A percentile compares a stretch with the other conserved stretches of the same genome.
These are phyloP conservation scores for Hemitrygon akajei DNA, from an alignment of 2,797 vertebrate genomes.

Conservation along the genomic window DNA sequence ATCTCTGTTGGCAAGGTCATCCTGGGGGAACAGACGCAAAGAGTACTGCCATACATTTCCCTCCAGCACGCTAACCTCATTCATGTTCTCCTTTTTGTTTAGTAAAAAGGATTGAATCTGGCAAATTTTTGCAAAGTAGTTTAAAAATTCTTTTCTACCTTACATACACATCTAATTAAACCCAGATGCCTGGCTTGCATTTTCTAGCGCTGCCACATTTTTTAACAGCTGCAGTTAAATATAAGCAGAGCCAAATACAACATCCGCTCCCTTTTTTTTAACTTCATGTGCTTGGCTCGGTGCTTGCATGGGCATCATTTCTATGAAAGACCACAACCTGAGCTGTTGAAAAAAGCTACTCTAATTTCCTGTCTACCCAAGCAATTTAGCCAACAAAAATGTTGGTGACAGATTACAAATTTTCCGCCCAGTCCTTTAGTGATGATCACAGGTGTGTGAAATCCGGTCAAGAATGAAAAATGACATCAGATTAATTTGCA, in stretches of 20 bases:
- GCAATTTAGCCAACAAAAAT: conserved; percentile 24
- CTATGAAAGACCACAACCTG: conserved; percentile 26
- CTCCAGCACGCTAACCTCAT: neutral
- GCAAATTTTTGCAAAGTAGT: conserved; percentile 10
- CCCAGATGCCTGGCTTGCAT: conserved; percentile 30
- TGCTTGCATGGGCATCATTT: conserved; percentile 20
- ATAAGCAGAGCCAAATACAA: conserved; percentile 35
- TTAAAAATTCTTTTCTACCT: conserved; percentile 26
- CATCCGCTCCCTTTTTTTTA: conserved; percentile 16
- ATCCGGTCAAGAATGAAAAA: conserved; percentile 14
- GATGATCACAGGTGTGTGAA: conserved; percentile 18
- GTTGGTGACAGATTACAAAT: conserved; percentile 26
- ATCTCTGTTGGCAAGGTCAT: neutral
- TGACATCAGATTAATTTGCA: conserved; percentile 27
- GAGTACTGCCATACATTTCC: neutral
- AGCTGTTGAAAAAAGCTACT: conserved; percentile 30
- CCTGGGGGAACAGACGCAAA: neutral
- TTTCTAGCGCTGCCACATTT: conserved; percentile 7
- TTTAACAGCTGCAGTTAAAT: conserved; percentile 36
- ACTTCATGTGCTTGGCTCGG: conserved; percentile 28
- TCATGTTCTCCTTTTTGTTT: neutral
- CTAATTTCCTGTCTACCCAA: conserved; percentile 30
- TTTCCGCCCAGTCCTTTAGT: neutral
- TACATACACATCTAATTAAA: conserved; percentile 22
- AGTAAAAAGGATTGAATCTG: conserved; percentile 8